These are phyloP conservation scores for Acyrthosiphon pisum DNA, from an alignment of 1,140 invertebrate genomes.

Conservation along the genomic window DNA sequence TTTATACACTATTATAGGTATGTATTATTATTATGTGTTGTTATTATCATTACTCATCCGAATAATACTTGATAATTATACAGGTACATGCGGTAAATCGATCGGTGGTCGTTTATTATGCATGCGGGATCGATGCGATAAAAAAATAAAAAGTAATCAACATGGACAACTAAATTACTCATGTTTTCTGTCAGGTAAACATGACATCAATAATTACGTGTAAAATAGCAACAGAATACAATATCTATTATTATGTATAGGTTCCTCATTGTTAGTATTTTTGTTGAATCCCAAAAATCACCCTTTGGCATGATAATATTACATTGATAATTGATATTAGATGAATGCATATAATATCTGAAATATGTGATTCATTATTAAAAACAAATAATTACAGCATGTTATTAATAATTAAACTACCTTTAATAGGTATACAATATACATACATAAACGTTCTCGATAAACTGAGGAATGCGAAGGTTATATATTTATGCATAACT, in stretches of 20 bases:
- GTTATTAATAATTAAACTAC: too few relatives aligned
- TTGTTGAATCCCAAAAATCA: background rate
- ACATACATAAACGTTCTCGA: background rate
- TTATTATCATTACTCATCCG: background rate
- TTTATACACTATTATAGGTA: background rate
- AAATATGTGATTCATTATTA: background rate
- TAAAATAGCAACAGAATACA: background rate
- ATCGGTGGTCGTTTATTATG: background rate
- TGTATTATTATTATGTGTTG: background rate
- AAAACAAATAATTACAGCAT: background rate
- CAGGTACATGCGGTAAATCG: background rate
- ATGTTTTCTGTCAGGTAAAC: background rate
- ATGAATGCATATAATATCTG: background rate
- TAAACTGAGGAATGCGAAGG: background rate
- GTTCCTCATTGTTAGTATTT: background rate
- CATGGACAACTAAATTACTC: background rate
- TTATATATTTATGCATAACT: background rate
- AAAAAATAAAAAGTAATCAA: background rate
- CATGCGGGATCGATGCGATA: background rate
- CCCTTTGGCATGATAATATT: too few relatives aligned
- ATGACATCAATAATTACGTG: background rate
- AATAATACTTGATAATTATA: background rate
- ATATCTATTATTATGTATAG: background rate
- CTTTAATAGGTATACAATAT: too few relatives aligned
- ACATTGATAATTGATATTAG: background rate